These are phyloP conservation scores for Tapirus indicus DNA, from an alignment of 2,797 vertebrate genomes.

Conservation along the genomic window DNA sequence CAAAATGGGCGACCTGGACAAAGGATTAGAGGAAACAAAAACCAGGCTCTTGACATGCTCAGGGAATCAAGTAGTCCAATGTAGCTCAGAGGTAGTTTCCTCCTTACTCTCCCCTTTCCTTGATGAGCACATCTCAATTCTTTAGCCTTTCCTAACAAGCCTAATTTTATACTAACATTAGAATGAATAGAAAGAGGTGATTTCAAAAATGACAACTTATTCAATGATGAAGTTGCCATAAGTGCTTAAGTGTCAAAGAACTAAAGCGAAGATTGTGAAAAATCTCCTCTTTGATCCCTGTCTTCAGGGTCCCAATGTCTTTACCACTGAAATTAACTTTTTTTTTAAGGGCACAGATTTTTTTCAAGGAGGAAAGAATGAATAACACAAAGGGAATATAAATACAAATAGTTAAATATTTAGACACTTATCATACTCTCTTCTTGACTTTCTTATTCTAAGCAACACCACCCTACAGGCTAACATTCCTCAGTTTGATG, in stretches of 20 bases:
- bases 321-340: neutral
- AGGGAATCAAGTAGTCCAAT: neutral
- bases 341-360: neutral
- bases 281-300: neutral
- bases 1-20: neutral
- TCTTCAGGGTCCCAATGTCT: neutral
- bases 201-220: conserved; percentile 21
- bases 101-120: neutral
- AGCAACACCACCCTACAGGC: neutral
- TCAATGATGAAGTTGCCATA: neutral
- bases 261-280: neutral
- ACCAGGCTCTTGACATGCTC: neutral
- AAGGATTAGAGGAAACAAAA: neutral
- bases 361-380: neutral
- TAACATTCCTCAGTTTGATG: conserved; percentile 8
- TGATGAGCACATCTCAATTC: neutral
- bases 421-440: neutral
- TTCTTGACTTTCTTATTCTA: neutral
- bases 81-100: neutral
- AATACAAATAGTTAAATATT: neutral
- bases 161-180: conserved; percentile 5
- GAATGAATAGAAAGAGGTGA: neutral
- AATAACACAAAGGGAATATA: neutral
- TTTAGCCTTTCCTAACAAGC: neutral
- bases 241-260: neutral